Evolutionary conservation across 2,797 vertebrate species (phyloP), one percentile per base, ranked within the genome.

Genomic region (Pseudochaenichthys georgianus): DNA sequence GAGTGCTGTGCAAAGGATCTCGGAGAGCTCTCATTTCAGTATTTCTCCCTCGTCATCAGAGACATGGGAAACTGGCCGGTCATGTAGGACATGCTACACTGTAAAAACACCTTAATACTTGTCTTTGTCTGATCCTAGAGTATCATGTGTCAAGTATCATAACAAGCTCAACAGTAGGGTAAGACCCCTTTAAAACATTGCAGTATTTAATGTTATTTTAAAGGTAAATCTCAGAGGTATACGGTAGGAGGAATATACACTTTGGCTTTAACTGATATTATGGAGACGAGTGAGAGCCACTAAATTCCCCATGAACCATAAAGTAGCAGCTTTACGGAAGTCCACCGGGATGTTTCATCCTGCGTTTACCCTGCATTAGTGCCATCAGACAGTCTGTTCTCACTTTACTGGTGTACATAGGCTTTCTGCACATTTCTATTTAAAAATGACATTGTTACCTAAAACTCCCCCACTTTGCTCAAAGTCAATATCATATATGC

Each of bases 1-100:
- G 46, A 50, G 70, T 51, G 53, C 46, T 53, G 57, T 50, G 47
- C 48, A 74, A 76, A 80, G 50, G 65, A 71, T 61, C 60, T 73
- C 64, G 13, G 60, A 64, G 51, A 43, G 16, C 78, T 88, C 80
- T 79, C 53, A 34, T 83, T 81, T 83, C 77, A 50, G 42, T 54
- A 57, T 45, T 59, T 54, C 17, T 41, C 31, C 48, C 31, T 7
- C 31, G 15, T 79, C 66, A 62, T 54, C 16, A 11, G 47, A 69
- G 53, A 66, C 47, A 42, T 61, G 70, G 57, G 77, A 83, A 80
- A 51, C n/a, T 4, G 50, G 73, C 3, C 10, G 1, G 11, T 45
- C 41, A 43, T 58, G 31, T 42, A 13, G 46, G 48, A 78, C 46
- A 57, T 65, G 58, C 75, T 72, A 45, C 66, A 6, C 38, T 66